Evolutionary conservation across 2,113 vertebrate species (phyloP), one percentile per base, ranked within the genome.

Genomic region (Myrmecophaga tridactyla): DNA sequence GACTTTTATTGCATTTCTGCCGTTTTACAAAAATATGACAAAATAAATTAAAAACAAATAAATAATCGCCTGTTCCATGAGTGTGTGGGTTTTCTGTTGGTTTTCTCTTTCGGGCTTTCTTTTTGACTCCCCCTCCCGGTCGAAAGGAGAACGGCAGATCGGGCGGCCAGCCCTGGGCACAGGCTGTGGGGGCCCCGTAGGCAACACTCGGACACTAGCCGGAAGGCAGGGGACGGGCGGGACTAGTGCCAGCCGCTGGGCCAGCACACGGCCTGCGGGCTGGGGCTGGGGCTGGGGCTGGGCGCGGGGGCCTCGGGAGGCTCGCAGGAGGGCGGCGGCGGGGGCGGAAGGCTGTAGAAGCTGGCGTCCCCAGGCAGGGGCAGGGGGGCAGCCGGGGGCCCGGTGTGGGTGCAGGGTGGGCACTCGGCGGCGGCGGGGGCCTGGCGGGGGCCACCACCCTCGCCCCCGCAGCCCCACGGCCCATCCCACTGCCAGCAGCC

Each of bases 11-110:
- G 99, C 99, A 98, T 99, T 99, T 99, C 99, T 99, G 99, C 99
- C 98, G 98, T 99, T 98, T 99, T 99, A 99, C 99, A 99, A 99
- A 99, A 99, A 99, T 99, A 99, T 99, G 99, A 99, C 99, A 99
- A 99, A 99, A 99, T 99, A 99, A 99, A 99, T 99, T 99, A 99
- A 99, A 98, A 99, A 99, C 97, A 99, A 99, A 99, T 99, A 99
- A 99, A 99, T 99, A 98, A 98, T 98, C 97, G 97, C 98, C 94
- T 96, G 43, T 90, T 95, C 87, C 43, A 60, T 63, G 27, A 20
- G 27, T 87, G 76, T 85, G 81, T 65, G 76, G 96, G 75, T 94
- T 18, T 78, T 89, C 75, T 97, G 80, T 95, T 85, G 80, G 41
- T 29, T n/a, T 84, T 76, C 53, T 18, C 97, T 86, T 92, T 70